These are phyloP conservation scores for Aphidius ervi DNA, from an alignment of 1,140 invertebrate genomes.

Conservation along the genomic window DNA sequence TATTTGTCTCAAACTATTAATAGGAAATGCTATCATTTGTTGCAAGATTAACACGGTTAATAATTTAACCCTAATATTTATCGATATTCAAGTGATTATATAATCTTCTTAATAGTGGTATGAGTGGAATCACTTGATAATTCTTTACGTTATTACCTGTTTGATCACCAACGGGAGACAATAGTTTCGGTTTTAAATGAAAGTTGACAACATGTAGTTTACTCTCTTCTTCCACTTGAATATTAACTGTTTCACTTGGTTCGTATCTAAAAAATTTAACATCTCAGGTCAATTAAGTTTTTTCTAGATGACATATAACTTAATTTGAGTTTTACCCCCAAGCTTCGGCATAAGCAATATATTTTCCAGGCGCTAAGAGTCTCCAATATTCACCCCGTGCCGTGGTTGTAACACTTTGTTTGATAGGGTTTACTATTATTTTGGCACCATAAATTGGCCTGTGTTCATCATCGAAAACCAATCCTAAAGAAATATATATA, in stretches of 20 bases:
- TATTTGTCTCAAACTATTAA: too few species aligned
- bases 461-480: slow-evolving; percentile 56
- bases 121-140: slow-evolving; percentile 38
- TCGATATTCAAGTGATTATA: slow-evolving; percentile 22
- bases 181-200: slow-evolving; percentile 51
- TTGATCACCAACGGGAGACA: slow-evolving; percentile 28
- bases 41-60: neutral
- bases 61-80: slow-evolving; percentile 19
- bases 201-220: slow-evolving; percentile 51
- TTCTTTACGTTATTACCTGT: slow-evolving; percentile 47
- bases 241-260: slow-evolving; percentile 40
- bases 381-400: slow-evolving; percentile 84
- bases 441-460: slow-evolving; percentile 63
- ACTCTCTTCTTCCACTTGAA: slow-evolving; percentile 43
- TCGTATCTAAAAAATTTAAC: slow-evolving; percentile 42
- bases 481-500: slow-evolving; percentile 48
- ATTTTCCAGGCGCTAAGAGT: slow-evolving; percentile 75
- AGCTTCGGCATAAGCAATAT: slow-evolving; percentile 66
- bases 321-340: slow-evolving; percentile 63
- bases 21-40: too few species aligned
- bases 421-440: slow-evolving; percentile 65
- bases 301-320: slow-evolving; percentile 2
- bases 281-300: neutral
- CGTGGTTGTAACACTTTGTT: slow-evolving; percentile 71
- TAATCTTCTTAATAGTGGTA: slow-evolving; percentile 27